Conservation (phyloP, 2,888 invertebrate species). For the Prosapia bicincta region DNA sequence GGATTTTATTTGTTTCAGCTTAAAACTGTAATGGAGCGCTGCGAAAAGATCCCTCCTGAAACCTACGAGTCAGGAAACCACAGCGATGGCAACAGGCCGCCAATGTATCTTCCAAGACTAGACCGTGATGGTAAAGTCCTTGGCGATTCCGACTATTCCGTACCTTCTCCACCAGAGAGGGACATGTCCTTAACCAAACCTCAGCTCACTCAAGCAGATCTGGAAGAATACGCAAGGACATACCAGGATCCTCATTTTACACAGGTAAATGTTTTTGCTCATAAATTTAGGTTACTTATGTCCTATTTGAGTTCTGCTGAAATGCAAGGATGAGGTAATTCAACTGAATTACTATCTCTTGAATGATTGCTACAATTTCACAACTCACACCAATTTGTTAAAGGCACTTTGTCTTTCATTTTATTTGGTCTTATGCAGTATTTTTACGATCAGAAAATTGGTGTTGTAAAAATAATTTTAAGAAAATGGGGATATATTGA, state of each 20-base stretch:
- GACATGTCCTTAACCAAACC: slow-evolving; percentile 45
- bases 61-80: slow-evolving; percentile 52
- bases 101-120: slow-evolving; percentile 53
- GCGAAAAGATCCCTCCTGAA: slow-evolving; percentile 58
- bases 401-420: too few relatives aligned
- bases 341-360: too few relatives aligned
- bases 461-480: too few relatives aligned
- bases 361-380: too few relatives aligned
- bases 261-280: too few relatives aligned
- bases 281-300: too few relatives aligned
- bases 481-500: too few relatives aligned
- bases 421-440: too few relatives aligned
- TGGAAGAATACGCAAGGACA: slow-evolving; percentile 49
- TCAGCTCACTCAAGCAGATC: slow-evolving; percentile 50
- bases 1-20: slow-evolving; percentile 44
- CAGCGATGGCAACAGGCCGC: slow-evolving; percentile 36
- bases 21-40: slow-evolving; percentile 66
- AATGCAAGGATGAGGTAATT: too few relatives aligned
- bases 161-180: slow-evolving; percentile 67
- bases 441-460: too few relatives aligned
- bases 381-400: too few relatives aligned
- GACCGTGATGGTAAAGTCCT: slow-evolving; percentile 61
- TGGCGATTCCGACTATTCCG: slow-evolving; percentile 65
- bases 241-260: slow-evolving; percentile 43
- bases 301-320: too few relatives aligned